Evolutionary conservation across 30 jellyfish, hydroid and myxozoan species (phyloP), one percentile per base, ranked within the genome.

Genomic region (Turritopsis rubra): DNA sequence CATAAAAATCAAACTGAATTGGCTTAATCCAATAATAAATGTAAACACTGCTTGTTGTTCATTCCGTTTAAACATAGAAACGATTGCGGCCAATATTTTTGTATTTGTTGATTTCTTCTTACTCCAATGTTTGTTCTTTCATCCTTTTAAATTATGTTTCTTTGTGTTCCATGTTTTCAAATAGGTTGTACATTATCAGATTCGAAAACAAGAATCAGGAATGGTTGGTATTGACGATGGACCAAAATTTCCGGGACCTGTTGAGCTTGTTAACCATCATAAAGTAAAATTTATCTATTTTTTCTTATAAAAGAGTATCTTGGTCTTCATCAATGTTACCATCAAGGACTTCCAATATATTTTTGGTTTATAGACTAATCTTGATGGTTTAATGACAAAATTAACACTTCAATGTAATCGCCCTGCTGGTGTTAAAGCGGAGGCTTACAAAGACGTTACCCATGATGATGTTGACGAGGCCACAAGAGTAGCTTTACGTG

Each of bases 191-290:
- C 97, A 91, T 87, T 91, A 91, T 70, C 96, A 87, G 54, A 91
- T 91, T 3, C 88, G 76, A 75, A 88, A 85, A 71, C 88, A 91
- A 80, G 79, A 89, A n/a, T 89, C 85, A 54, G 97, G 97, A 5
- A 91, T 94, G 78, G 97, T 91, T 41, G 97, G 96, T 8, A 91
- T 91, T 53, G 96, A 87, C 1, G 97, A 91, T 60, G 97, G 97
- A 22, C 90, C 95, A 23, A 73, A 94, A 29, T 91, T 91, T 91
- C 92, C 93, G 18, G 97, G 97, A 18, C 97, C 97, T 1, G 96
- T 91, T 18, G 97, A 91, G 81, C 89, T 91, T 1, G 95, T 91
- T 21, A 91, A 84, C 26, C 97, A 91, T 53, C 97, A 91, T 70
- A 94, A 87, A 30, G 96, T 91, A 20, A 87, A 83, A 73, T 17